These are phyloP conservation scores for Lithosia quadra DNA, from an alignment of 2,888 invertebrate genomes.

Conservation along the genomic window DNA sequence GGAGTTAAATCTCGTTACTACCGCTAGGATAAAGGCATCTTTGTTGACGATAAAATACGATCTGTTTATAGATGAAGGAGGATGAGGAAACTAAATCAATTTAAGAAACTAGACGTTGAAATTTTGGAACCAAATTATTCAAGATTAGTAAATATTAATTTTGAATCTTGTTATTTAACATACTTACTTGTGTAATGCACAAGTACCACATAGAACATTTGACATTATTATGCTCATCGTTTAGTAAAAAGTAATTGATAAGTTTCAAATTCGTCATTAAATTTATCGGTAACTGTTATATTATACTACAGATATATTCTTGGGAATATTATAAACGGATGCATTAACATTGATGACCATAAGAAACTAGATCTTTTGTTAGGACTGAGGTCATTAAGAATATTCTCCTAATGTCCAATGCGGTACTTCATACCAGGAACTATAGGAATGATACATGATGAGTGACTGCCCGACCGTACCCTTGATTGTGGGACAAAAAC, in stretches of 20 bases:
- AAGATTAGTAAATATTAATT: too few relatives aligned
- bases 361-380: slow-evolving; percentile 10
- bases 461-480: slow-evolving; percentile 57
- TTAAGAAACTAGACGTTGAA: slow-evolving; percentile 53
- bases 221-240: too few relatives aligned
- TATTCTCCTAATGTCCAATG: slow-evolving; percentile 45
- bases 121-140: slow-evolving; percentile 33
- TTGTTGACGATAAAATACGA: slow-evolving; percentile 61
- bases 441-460: slow-evolving; percentile 56
- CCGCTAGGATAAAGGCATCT: slow-evolving; percentile 65
- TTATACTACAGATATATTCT: neutral
- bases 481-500: slow-evolving; percentile 75
- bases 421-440: slow-evolving; percentile 55
- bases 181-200: too few relatives aligned
- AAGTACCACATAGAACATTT: too few relatives aligned
- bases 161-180: too few relatives aligned
- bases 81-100: slow-evolving; percentile 64
- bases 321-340: neutral
- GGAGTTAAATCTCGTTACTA: slow-evolving; percentile 66
- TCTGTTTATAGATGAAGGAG: slow-evolving; percentile 56
- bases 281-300: too few relatives aligned
- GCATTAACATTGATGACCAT: slow-evolving; percentile 1
- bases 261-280: too few relatives aligned
- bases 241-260: too few relatives aligned
- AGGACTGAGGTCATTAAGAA: slow-evolving; percentile 32